Evolutionary conservation across 2,113 vertebrate genomes (phyloP), one percentile per base, ranked within the genome.

Genomic region (Chitala chitala): DNA sequence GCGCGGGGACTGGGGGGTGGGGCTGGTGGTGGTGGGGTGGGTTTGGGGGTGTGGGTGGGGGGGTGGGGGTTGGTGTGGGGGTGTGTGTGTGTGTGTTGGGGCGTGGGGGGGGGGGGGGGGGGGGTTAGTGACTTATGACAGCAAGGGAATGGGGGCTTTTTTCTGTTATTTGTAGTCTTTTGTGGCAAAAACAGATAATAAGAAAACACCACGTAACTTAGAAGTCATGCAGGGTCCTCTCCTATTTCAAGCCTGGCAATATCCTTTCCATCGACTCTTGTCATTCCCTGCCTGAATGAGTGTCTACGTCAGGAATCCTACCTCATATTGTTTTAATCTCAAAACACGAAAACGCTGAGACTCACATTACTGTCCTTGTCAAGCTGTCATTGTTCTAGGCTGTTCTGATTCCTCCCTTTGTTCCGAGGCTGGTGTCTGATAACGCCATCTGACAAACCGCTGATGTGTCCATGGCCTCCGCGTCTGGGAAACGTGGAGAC

Each of bases 211-310:
- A 65, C 46, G 31, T 65, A 31, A 76, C 72, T 7, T 36, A 31
- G 61, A 26, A 76, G 77, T 55, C 20, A 6, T 75, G 73, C 78
- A 78, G 84, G 46, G 20, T 2, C 83, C 75, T 78, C 81, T 74
- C 73, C 78, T 81, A 82, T 81, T 75, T 82, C 63, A 79, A 24
- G 58, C 64, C 78, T 79, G 84, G 84, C 84, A 83, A 48, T 84
- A 79, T 79, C 71, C 68, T 61, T 78, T 22, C 12, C 40, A 4
- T 2, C 20, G 40, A 36, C 22, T 12, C 64, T 17, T 20, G 26
- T 44, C 2, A 4, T 66, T 66, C n/a, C 12, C 24, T 26, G 17
- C 6, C 31, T 69, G 26, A 53, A 33, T 51, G 68, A 33, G 20
- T 17, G 8, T 51, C 24, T 13, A 36, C 33, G 13, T 53, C 46